These are phyloP conservation scores for Trichopria drosophilae DNA, from an alignment of 2,888 invertebrate species.

Conservation along the genomic window DNA sequence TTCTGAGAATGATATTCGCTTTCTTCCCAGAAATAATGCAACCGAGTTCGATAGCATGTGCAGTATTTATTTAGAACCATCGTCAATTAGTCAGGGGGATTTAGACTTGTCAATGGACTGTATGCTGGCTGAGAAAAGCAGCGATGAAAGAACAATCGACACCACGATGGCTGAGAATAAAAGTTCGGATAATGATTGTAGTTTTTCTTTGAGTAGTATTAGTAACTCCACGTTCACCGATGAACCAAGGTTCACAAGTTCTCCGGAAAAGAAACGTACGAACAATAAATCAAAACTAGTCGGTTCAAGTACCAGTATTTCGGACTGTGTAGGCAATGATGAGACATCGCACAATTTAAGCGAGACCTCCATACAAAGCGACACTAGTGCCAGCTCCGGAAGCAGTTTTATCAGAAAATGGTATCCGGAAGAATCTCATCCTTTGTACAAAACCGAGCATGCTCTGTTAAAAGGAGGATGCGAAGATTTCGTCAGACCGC, in stretches of 20 bases:
- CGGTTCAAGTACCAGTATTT: background rate
- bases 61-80: constrained; percentile 41
- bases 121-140: too few relatives aligned
- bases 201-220: constrained; percentile 7
- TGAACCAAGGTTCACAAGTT: constrained; percentile 42
- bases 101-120: too few relatives aligned
- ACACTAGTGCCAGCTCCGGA: constrained; percentile 21
- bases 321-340: background rate
- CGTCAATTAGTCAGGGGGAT: constrained; percentile 30
- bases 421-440: constrained; percentile 18
- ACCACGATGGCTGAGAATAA: too few relatives aligned
- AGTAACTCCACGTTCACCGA: constrained; percentile 21
- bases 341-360: constrained; percentile 20
- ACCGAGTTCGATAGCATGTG: constrained; percentile 37
- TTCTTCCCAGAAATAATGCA: too few relatives aligned
- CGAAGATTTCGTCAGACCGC: constrained; percentile 18
- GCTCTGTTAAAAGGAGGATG: constrained; percentile 17
- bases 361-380: constrained; percentile 25
- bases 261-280: constrained; percentile 29
- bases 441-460: constrained; percentile 11
- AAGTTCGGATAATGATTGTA: too few relatives aligned
- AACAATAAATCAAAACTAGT: background rate
- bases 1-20: too few relatives aligned
- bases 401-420: constrained; percentile 19
- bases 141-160: too few relatives aligned